phyloP scores from a whole-genome alignment of 2,113 vertebrate species.

The Mesoclemmys tuberculata region DNA sequence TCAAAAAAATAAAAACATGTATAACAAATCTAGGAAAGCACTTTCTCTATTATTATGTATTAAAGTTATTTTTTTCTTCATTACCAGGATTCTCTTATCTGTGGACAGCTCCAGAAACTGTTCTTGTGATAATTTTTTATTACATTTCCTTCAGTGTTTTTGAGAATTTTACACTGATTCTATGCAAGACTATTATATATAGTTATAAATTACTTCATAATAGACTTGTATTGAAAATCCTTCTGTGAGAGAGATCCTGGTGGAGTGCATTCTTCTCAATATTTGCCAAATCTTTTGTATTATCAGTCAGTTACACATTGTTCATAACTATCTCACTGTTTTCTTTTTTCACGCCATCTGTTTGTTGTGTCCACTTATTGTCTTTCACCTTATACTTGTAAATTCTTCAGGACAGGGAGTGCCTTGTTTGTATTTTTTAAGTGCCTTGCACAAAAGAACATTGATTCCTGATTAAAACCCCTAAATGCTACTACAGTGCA shows the following conservation, averaged over 20 bases:
- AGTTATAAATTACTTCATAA: not conserved
- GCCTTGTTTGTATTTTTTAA: not conserved
- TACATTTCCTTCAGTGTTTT: not conserved
- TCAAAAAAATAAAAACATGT: too few species aligned
- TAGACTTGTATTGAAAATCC: not conserved
- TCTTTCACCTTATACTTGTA: not conserved
- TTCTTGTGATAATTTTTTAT: too few species aligned
- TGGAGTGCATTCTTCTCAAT: not conserved
- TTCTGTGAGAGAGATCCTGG: not conserved
- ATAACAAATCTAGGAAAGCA: too few species aligned
- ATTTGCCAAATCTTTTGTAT: not conserved
- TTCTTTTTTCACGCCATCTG: too few species aligned
- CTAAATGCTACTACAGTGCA: not conserved
- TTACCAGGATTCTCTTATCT: too few species aligned
- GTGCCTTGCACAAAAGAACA: fast-evolving
- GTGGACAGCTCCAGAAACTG: too few species aligned
- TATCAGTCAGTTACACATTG: not conserved
- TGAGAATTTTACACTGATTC: not conserved
- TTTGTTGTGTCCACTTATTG: not conserved
- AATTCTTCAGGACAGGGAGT: not conserved
- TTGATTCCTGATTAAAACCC: not conserved
- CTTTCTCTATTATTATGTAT: too few species aligned
- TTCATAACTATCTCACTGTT: not conserved
- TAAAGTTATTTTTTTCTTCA: too few species aligned
- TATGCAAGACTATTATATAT: too few species aligned